Evolutionary conservation across 1,140 invertebrate genomes (phyloP).

Genomic region (Caenorhabditis inopinata): DNA sequence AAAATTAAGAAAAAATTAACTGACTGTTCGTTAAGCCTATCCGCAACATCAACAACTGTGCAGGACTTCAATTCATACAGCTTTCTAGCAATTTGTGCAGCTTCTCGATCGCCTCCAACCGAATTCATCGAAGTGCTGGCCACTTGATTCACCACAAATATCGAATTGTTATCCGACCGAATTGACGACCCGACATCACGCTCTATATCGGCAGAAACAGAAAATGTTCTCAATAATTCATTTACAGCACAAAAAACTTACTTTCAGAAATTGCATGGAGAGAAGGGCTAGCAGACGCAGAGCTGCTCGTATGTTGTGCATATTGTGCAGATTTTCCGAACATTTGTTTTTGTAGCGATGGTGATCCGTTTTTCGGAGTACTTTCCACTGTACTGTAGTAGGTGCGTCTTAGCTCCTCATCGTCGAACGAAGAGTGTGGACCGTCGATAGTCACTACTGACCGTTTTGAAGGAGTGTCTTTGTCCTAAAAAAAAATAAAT

Average conservation of each 20-base stretch:
- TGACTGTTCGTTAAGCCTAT: conserved; percentile 1
- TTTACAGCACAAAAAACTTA: background rate
- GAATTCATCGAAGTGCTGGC: conserved; percentile 9
- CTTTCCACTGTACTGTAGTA: background rate
- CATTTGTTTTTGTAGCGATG: background rate
- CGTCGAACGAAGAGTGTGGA: background rate
- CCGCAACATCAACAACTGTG: background rate
- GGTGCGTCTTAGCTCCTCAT: background rate
- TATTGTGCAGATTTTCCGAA: too few relatives aligned
- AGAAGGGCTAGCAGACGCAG: background rate
- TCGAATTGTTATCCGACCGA: too few relatives aligned
- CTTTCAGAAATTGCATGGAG: background rate
- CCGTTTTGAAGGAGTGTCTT: background rate
- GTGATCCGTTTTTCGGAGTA: background rate
- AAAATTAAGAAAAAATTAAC: background rate
- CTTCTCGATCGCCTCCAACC: conserved; percentile 7
- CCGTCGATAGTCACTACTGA: background rate
- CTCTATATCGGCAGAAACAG: too few relatives aligned
- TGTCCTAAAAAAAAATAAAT: background rate
- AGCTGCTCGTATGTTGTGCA: background rate
- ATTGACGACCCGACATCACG: too few relatives aligned
- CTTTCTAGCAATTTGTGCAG: background rate
- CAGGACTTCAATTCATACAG: background rate
- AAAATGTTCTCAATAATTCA: too few relatives aligned
- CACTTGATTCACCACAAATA: background rate